These are phyloP conservation scores for Rhingia campestris DNA, from an alignment of 2,888 invertebrate genomes.

Conservation along the genomic window DNA sequence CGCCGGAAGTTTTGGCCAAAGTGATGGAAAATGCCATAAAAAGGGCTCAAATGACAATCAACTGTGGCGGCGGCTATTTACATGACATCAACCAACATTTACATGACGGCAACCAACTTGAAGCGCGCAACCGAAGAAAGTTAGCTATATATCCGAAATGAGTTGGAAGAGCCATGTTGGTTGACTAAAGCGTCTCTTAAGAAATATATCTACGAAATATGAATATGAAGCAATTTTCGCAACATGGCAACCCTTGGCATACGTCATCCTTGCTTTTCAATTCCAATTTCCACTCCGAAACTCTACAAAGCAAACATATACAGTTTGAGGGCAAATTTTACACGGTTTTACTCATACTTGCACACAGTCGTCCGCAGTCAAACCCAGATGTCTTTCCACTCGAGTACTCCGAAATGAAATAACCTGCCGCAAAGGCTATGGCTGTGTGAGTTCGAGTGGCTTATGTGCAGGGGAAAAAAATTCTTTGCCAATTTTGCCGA, in stretches of 20 bases:
- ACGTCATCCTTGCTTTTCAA: slow-evolving; percentile 11
- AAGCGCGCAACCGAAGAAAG: no score
- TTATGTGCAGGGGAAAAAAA: slow-evolving; percentile 8
- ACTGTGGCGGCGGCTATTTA: no score
- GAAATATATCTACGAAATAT: no score
- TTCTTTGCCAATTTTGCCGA: background rate
- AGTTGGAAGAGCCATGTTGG: no score
- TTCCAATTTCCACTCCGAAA: slow-evolving; percentile 59
- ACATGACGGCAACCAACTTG: no score
- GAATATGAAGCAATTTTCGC: no score
- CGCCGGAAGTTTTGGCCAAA: no score
- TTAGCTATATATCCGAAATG: no score
- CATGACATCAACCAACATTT: no score
- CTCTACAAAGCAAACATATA: slow-evolving; percentile 19
- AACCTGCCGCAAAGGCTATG: slow-evolving; percentile 1
- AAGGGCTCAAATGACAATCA: no score
- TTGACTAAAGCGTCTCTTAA: no score
- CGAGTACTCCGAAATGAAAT: slow-evolving; percentile 51
- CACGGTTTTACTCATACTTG: slow-evolving; percentile 4
- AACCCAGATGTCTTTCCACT: slow-evolving; percentile 17
- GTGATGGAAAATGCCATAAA: no score
- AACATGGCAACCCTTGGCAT: background rate
- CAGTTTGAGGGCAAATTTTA: background rate
- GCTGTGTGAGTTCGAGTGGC: slow-evolving; percentile 12
- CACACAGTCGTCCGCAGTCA: slow-evolving; percentile 6